phyloP scores from a whole-genome alignment of 2,797 vertebrate species.

The Myioborus melanocephalus region DNA sequence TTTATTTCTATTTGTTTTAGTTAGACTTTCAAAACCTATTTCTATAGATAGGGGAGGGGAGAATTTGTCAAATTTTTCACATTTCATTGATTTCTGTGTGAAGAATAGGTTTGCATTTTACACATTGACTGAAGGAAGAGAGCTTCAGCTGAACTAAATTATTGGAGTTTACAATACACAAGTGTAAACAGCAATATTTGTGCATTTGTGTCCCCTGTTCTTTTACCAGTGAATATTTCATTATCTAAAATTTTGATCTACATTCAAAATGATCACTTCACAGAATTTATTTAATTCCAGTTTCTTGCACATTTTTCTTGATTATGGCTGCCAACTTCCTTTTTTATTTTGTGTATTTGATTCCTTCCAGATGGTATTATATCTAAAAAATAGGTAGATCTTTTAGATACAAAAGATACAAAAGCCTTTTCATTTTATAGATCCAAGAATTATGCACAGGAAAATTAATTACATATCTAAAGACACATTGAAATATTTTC shows the following conservation, averaged over 20 bases:
- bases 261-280: not conserved
- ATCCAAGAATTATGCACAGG: not conserved
- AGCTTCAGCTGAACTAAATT: not conserved
- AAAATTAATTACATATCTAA: not conserved
- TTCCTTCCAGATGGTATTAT: not conserved
- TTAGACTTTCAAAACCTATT: not conserved
- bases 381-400: not conserved
- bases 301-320: not conserved
- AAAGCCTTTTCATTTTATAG: not conserved
- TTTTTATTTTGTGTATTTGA: not conserved
- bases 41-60: not conserved
- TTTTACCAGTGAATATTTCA: not conserved
- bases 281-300: not conserved
- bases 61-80: not conserved
- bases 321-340: not conserved
- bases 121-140: not conserved
- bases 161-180: not conserved
- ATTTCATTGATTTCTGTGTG: not conserved
- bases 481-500: not conserved
- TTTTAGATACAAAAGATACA: not conserved
- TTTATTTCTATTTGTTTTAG: not conserved
- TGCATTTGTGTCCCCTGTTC: not conserved
- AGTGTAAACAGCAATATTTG: not conserved
- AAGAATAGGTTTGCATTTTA: not conserved
- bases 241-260: not conserved